Evolutionary conservation across 2,797 vertebrate species (phyloP).

Genomic region (Sebastes hopkinsi): DNA sequence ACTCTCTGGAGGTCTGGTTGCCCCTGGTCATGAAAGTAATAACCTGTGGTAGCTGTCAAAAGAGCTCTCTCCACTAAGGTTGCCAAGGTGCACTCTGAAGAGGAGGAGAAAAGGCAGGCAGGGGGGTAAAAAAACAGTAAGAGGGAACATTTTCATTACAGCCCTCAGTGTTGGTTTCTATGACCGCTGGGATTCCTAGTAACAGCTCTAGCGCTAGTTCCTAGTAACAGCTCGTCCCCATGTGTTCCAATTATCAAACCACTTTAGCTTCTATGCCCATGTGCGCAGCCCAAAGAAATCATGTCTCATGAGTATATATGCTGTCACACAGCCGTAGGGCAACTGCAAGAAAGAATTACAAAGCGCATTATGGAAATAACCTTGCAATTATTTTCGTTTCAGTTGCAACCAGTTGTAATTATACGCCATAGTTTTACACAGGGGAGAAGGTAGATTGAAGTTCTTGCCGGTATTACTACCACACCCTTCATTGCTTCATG

Average conservation of each 20-base stretch:
- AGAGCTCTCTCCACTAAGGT: constrained; percentile 50
- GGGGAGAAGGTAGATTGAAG: too few relatives aligned
- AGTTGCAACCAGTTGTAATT: neutral
- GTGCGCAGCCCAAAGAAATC: constrained; percentile 43
- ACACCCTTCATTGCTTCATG: too few relatives aligned
- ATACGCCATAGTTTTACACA: too few relatives aligned
- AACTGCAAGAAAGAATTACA: constrained; percentile 12
- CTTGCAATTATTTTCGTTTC: constrained; percentile 7
- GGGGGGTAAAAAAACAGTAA: constrained; percentile 4
- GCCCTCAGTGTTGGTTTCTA: constrained; percentile 56
- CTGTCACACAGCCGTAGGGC: constrained; percentile 44
- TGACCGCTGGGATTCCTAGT: constrained; percentile 62
- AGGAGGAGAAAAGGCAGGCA: constrained; percentile 34
- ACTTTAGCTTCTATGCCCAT: constrained; percentile 49
- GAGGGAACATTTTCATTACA: constrained; percentile 69
- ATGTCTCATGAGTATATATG: constrained; percentile 28
- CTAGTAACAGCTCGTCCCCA: constrained; percentile 20
- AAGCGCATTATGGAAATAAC: neutral
- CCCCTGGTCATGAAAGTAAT: constrained; percentile 78
- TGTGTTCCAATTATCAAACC: constrained; percentile 73
- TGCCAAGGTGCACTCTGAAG: constrained; percentile 44
- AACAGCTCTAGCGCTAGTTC: constrained; percentile 50
- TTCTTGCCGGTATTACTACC: too few relatives aligned
- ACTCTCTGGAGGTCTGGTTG: constrained; percentile 67
- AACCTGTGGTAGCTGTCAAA: constrained; percentile 76